Conservation (phyloP, 1,140 invertebrate genomes). For the Meloidogyne floridensis region DNA sequence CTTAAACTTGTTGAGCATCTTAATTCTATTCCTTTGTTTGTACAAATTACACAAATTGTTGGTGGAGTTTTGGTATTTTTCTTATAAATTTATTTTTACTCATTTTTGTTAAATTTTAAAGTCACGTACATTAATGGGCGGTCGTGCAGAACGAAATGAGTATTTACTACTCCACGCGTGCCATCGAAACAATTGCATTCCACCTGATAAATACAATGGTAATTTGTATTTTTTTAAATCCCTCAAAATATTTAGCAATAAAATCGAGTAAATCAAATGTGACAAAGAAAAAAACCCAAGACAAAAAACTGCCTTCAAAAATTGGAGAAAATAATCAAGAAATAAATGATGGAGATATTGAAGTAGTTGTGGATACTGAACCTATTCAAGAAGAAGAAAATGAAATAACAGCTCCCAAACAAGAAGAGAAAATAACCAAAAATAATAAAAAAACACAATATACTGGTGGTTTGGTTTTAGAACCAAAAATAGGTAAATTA, state of each 20-base stretch:
- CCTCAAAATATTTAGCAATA: not conserved
- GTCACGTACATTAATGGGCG: conserved; percentile 87
- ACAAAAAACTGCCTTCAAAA: not conserved
- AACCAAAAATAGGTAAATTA: conserved; percentile 80
- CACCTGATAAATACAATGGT: conserved; percentile 79
- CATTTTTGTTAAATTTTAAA: conserved; percentile 24
- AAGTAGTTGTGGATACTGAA: conserved; percentile 10
- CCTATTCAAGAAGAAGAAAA: conserved; percentile 24
- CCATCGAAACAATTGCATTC: conserved; percentile 83
- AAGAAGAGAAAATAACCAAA: conserved; percentile 53
- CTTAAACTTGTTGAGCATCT: conserved; percentile 70
- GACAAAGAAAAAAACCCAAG: not conserved
- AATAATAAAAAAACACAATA: conserved; percentile 80
- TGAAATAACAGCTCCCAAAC: conserved; percentile 45
- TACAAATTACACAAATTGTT: conserved; percentile 94
- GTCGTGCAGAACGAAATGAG: conserved; percentile 92
- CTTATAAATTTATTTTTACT: not conserved
- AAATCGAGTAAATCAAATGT: not conserved
- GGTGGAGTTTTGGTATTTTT: conserved; percentile 70
- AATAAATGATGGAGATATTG: not conserved
- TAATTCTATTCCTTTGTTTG: conserved; percentile 85
- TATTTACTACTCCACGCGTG: conserved; percentile 93
- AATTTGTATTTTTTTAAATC: not conserved
- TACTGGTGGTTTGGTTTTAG: conserved; percentile 88
- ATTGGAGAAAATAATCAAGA: not conserved